Base-by-base conservation (phyloP, 2,797 vertebrate species). In the Octomys mimax region DNA sequence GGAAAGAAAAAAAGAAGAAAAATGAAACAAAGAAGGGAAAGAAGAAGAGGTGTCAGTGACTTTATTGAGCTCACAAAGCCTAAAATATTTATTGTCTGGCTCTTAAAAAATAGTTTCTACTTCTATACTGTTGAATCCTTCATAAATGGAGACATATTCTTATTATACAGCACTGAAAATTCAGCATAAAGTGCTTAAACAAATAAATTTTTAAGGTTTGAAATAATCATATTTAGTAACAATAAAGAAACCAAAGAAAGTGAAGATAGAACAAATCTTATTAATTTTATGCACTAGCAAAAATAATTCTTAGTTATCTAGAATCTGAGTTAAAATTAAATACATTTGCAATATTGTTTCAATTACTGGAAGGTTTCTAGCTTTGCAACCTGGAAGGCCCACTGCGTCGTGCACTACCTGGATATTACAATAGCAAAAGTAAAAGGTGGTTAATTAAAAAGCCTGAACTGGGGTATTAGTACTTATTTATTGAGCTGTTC, bases 371-470 rank as follows among this genome's bases (percentile, higher is more conserved):
- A 62, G 57, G 13, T 19, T 93, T 94, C 66, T 66, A 91, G 33
- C 62, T 95, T 85, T 85, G 61, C 49, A 94, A 81, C 46, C 77
- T 85, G 87, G 78, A 91, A 68, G 46, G 16, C 21, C 90, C 21
- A 33, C 5, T 94, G 36, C 1, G 21, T 79, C 49, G 52, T 49
- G 42, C 7, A 79, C 68, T 93, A 90, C 75, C 78, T 90, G 64
- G 90, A 73, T 92, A 91, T 90, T 64, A 94, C 3, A 0, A 61
- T 54, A 94, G 26, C 68, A 11, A 93, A 95, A 95, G 90, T 70
- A 86, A 91, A 95, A 93, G 81, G 93, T 91, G 82, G n/a, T 85
- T 97, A 93, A 93, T 93, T 94, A 97, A 96, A 96, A 95, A 75
- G 61, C 61, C 85, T 83, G 11, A 83, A 83, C 57, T 83, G 18